Conservation (phyloP, 2,113 vertebrate species). For the Psilopsiagon aymara region DNA sequence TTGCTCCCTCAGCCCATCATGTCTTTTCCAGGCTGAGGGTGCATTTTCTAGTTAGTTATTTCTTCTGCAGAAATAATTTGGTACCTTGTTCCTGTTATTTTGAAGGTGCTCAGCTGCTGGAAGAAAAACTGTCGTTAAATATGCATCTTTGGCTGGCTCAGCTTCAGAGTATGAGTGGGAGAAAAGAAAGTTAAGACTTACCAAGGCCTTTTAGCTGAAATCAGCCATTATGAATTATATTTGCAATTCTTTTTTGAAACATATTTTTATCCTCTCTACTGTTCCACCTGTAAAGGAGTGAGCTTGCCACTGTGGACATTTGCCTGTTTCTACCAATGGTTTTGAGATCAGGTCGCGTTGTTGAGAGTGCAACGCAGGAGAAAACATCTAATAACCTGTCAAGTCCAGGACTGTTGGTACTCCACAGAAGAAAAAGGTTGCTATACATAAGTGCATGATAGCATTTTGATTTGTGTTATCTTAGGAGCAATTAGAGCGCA, state of each 20-base stretch:
- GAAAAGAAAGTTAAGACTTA: neutral
- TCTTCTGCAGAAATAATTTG: neutral
- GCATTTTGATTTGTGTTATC: neutral
- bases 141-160: neutral
- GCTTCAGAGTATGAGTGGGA: neutral
- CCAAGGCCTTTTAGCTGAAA: neutral
- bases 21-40: neutral
- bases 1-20: fast-evolving
- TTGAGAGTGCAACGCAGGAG: neutral
- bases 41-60: neutral
- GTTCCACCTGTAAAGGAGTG: neutral
- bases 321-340: neutral
- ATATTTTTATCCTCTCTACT: neutral
- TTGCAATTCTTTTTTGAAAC: neutral
- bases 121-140: neutral
- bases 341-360: fast-evolving
- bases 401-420: neutral
- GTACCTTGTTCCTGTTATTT: neutral
- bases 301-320: neutral
- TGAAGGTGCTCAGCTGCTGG: neutral
- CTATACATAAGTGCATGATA: fast-evolving
- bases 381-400: neutral
- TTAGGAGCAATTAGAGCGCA: neutral
- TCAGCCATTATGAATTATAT: neutral
- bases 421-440: neutral